A percentile compares a stretch with the other conserved stretches of the same genome.
These are phyloP conservation scores for Polyergus mexicanus DNA, from an alignment of 1,140 invertebrate species.

Conservation along the genomic window DNA sequence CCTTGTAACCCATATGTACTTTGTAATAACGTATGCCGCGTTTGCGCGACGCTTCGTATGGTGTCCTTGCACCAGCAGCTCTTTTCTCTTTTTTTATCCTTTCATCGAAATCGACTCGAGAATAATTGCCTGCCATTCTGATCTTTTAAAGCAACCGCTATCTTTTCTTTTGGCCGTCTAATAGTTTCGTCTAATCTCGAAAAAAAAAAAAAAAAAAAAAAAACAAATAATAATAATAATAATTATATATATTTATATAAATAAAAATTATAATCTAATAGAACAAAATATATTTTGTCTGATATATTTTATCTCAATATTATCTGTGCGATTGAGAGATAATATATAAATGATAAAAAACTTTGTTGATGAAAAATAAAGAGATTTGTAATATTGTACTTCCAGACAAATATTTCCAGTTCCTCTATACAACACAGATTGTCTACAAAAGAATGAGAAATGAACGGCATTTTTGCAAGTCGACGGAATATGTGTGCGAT, in stretches of 20 bases:
- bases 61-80: not conserved
- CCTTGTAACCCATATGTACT: constrained; percentile 53
- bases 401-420: not conserved
- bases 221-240: too few relatives aligned
- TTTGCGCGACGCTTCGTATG: constrained; percentile 59
- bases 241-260: constrained; percentile 9
- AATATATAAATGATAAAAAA: not conserved
- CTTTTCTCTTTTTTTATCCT: not conserved
- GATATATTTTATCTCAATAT: not conserved
- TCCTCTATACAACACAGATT: not conserved
- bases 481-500: constrained; percentile 5
- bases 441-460: constrained; percentile 13
- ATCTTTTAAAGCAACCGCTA: not conserved
- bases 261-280: not conserved
- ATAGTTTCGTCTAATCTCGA: not conserved
- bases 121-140: not conserved
- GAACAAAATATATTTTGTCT: not conserved
- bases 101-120: not conserved
- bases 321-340: not conserved
- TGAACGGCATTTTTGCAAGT: not conserved
- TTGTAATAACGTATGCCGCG: constrained; percentile 37
- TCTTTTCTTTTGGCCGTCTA: not conserved
- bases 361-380: not conserved
- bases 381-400: constrained; percentile 5
- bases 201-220: too few relatives aligned